These are phyloP conservation scores for Gerosis bhagava DNA, from an alignment of 2,888 invertebrate species.

Conservation along the genomic window DNA sequence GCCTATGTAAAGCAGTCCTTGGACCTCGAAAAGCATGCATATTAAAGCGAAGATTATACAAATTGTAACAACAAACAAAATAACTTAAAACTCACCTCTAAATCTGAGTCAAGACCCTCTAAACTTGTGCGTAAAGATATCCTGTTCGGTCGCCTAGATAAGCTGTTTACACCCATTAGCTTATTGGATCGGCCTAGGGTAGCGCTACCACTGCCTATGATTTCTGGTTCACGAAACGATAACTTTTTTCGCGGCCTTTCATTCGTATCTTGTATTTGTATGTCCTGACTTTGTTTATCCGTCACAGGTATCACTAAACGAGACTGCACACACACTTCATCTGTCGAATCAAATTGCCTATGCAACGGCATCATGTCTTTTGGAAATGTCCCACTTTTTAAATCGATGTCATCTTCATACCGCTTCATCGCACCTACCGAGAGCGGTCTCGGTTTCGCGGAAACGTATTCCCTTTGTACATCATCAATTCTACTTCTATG, in stretches of 20 bases:
- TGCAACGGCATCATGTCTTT: conserved; percentile 49
- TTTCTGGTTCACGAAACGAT: conserved; percentile 93
- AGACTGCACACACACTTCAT: conserved; percentile 68
- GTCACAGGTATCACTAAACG: conserved; percentile 64
- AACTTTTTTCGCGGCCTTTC: conserved; percentile 91
- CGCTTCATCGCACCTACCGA: conserved; percentile 66
- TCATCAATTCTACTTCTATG: conserved; percentile 64
- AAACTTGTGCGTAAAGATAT: conserved; percentile 67
- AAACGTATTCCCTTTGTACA: conserved; percentile 44
- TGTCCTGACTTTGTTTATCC: conserved; percentile 64
- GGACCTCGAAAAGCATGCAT: too few relatives aligned
- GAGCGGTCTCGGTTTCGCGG: conserved; percentile 56
- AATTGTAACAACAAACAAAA: too few relatives aligned
- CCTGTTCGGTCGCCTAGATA: conserved; percentile 58
- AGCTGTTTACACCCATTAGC: conserved; percentile 70
- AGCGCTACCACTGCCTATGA: conserved; percentile 67
- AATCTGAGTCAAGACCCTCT: conserved; percentile 81
- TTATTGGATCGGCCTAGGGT: conserved; percentile 67
- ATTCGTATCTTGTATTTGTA: conserved; percentile 52
- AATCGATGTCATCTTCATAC: conserved; percentile 55
- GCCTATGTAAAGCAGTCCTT: too few relatives aligned
- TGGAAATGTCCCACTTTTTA: conserved; percentile 45
- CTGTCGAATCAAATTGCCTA: conserved; percentile 59
- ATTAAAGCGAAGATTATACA: too few relatives aligned
- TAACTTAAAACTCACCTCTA: conserved; percentile 75